Percentiles rank a stretch among this genome's conserved stretches.
Conservation (phyloP, 2,888 invertebrate genomes). For the Rambutsinella grinnellia region DNA sequence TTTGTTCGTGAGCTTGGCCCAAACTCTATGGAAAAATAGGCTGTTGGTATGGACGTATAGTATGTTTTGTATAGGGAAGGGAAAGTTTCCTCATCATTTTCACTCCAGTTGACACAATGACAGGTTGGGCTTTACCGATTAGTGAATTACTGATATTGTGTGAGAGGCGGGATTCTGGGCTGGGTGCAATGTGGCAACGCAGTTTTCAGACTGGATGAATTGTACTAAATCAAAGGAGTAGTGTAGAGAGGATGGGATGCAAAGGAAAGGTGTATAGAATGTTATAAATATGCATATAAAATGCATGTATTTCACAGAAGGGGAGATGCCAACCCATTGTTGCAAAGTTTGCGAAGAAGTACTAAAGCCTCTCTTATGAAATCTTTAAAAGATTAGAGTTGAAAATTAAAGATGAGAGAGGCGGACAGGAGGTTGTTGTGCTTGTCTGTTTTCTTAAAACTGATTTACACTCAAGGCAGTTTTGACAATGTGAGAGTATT, state of each 20-base stretch:
- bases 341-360: too few species aligned
- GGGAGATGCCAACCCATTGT: not conserved
- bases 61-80: not conserved
- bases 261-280: not conserved
- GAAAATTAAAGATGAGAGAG: not conserved
- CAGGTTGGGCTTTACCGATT: slow-evolving; percentile 42
- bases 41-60: too few species aligned
- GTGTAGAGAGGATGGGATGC: not conserved
- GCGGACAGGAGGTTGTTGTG: not conserved
- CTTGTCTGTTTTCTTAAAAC: not conserved
- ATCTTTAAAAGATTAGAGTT: not conserved
- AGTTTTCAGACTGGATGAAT: slow-evolving; percentile 14
- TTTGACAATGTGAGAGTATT: not conserved
- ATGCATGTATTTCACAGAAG: not conserved
- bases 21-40: too few species aligned
- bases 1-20: too few species aligned
- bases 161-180: slow-evolving; percentile 5
- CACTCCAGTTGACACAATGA: slow-evolving; percentile 54
- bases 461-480: slow-evolving; percentile 21
- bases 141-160: slow-evolving; percentile 42
- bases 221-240: slow-evolving; percentile 10
- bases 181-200: not conserved
- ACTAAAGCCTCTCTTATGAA: too few species aligned
- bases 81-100: slow-evolving; percentile 54
- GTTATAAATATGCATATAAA: not conserved